These are phyloP conservation scores for Protaetia brevitarsis DNA, from an alignment of 1,140 invertebrate species.

Conservation along the genomic window DNA sequence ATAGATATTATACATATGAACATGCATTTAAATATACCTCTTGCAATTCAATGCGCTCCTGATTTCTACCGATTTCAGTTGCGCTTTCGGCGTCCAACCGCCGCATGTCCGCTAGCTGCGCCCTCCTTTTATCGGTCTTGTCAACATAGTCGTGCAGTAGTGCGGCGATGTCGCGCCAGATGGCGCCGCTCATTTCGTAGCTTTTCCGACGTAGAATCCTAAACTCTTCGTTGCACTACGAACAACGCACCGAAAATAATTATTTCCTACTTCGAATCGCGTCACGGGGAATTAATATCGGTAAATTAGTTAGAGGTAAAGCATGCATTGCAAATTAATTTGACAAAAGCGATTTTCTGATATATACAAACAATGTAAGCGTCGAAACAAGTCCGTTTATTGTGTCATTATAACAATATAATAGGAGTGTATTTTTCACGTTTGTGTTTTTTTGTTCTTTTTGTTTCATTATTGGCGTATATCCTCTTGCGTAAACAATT, in stretches of 20 bases:
- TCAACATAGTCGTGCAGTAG: constrained; percentile 35
- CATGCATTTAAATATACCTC: constrained; percentile 36
- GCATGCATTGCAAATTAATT: constrained; percentile 2
- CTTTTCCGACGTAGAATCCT: constrained; percentile 31
- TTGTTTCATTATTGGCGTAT: no score
- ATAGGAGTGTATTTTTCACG: no score
- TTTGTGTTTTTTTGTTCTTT: no score
- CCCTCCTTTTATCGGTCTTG: constrained; percentile 38
- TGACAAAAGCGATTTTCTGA: not conserved
- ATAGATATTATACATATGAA: not conserved
- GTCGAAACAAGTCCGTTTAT: no score
- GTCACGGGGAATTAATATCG: no score
- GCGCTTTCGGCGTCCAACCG: constrained; percentile 39
- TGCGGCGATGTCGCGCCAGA: constrained; percentile 39
- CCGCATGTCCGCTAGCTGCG: constrained; percentile 41
- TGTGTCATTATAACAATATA: no score
- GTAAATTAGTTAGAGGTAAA: not conserved
- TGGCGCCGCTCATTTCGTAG: constrained; percentile 30
- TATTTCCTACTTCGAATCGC: not conserved
- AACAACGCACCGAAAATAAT: constrained; percentile 17
- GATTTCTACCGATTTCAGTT: constrained; percentile 35
- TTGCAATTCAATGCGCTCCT: constrained; percentile 34
- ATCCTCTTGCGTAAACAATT: no score
- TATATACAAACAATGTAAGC: no score
- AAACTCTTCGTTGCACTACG: constrained; percentile 30